Base-by-base conservation (phyloP, 2,797 vertebrate genomes). In the Arctocebus calabarensis region DNA sequence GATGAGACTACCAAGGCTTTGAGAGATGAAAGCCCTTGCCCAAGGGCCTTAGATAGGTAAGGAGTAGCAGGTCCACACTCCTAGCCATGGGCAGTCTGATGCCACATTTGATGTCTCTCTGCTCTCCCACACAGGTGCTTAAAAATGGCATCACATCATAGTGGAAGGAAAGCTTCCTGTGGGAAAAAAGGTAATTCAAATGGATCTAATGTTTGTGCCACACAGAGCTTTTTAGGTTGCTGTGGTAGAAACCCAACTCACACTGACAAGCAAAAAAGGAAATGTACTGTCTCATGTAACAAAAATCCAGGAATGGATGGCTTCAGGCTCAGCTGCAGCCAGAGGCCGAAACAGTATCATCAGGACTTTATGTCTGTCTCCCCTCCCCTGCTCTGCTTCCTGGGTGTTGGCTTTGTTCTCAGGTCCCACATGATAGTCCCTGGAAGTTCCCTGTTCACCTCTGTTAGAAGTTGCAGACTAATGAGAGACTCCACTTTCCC, bases 321-420 rank as follows among this genome's bases (percentile, higher is more conserved):
- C 83, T 82, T 87, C 45, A 88, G 84, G 88, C 17, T n/a, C 45
- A 79, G 78, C 57, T 52, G 45, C 19, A 73, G 12, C 43, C 52
- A 61, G 88, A 59, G 48, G 68, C 52, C 77, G n/a, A 68, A 32
- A 22, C 19, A 17, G 9, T 9, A 17, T 32, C 43, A 20, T 37
- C 64, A 32, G 29, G 52, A 37, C 37, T 27, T 17, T 11, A 34
- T 61, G 70, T 32, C 0, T 37, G 14, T 40, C 25, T 55, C 16
- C 40, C 29, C 27, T 19, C 8, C 23, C 55, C 43, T 25, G 43
- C 22, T 19, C 40, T 70, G 59, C 40, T 29, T 75, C 66, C 40
- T 29, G 52, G 81, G 48, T 66, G 27, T 37, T 25, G 48, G 16
- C 75, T n/a, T 62, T 52, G 11, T 40, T 73, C 45, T 70, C 79